Conservation (phyloP, 2,888 invertebrate species). For the Ochropacha duplaris region DNA sequence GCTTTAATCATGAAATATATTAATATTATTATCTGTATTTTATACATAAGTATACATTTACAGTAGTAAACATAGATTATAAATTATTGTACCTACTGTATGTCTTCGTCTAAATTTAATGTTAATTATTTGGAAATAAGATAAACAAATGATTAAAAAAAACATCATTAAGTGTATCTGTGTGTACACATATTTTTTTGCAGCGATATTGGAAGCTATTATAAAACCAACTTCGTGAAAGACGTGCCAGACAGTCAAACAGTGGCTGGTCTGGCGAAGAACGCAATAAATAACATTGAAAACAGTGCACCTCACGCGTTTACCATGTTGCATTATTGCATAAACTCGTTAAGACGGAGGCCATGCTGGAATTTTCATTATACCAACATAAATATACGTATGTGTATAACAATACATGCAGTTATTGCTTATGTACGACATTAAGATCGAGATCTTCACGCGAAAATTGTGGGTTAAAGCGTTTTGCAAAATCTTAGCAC, state of each 20-base stretch:
- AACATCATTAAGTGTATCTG: too few species aligned
- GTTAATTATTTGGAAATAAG: too few species aligned
- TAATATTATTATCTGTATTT: neutral
- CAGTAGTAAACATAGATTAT: too few species aligned
- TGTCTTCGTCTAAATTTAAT: too few species aligned
- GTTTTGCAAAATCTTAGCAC: slow-evolving; percentile 19
- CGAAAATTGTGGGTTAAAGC: slow-evolving; percentile 41
- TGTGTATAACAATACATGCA: slow-evolving; percentile 14
- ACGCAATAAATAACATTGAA: too few species aligned
- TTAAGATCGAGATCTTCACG: slow-evolving; percentile 54
- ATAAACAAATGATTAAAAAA: too few species aligned
- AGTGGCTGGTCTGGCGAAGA: neutral
- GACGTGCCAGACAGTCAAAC: neutral
- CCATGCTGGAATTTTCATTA: slow-evolving; percentile 24
- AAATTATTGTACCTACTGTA: too few species aligned
- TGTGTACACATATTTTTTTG: too few species aligned
- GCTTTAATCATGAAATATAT: neutral
- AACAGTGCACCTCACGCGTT: neutral
- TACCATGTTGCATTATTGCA: neutral
- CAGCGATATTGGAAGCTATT: too few species aligned
- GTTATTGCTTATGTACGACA: slow-evolving; percentile 43
- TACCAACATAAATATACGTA: slow-evolving; percentile 24
- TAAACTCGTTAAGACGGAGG: slow-evolving; percentile 16
- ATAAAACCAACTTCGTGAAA: neutral
- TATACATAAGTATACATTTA: too few species aligned